Conservation (phyloP, 2,113 vertebrate species). For the Polypterus senegalus region DNA sequence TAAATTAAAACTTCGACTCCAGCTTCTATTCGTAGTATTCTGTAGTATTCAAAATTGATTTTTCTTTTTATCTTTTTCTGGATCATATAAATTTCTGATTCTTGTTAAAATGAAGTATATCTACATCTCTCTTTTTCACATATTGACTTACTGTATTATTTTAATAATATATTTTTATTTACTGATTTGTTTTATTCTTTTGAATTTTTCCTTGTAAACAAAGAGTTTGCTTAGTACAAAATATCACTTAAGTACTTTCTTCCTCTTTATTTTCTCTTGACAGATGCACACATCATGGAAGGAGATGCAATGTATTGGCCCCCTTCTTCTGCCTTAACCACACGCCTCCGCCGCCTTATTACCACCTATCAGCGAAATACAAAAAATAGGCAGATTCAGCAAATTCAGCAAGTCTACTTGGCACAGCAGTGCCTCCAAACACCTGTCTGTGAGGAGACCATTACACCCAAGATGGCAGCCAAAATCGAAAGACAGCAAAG, state of each 20-base stretch:
- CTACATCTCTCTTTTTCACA: too few relatives aligned
- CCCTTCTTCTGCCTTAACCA: slow-evolving; percentile 81
- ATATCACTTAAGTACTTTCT: too few relatives aligned
- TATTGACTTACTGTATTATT: neutral
- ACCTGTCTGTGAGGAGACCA: slow-evolving; percentile 57
- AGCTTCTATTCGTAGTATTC: too few relatives aligned
- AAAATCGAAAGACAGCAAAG: slow-evolving; percentile 96
- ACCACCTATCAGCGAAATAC: slow-evolving; percentile 88
- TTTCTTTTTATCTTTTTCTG: too few relatives aligned
- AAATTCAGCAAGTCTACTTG: slow-evolving; percentile 63
- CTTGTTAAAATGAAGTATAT: too few relatives aligned
- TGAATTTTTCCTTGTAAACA: neutral
- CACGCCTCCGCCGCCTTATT: slow-evolving; percentile 84
- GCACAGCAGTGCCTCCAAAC: slow-evolving; percentile 55
- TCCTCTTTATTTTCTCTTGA: neutral
- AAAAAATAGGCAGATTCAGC: slow-evolving; percentile 82
- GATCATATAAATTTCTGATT: too few relatives aligned
- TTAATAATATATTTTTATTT: neutral
- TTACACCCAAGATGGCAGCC: slow-evolving; percentile 91
- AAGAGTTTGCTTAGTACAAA: too few relatives aligned
- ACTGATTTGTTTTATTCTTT: slow-evolving; percentile 3
- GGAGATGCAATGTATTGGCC: slow-evolving; percentile 82
- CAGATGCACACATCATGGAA: slow-evolving; percentile 64
- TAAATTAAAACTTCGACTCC: too few relatives aligned
- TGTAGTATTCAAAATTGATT: too few relatives aligned